Evolutionary conservation across 1,140 invertebrate species (phyloP).

Genomic region (Panagrolaimus sp.): DNA sequence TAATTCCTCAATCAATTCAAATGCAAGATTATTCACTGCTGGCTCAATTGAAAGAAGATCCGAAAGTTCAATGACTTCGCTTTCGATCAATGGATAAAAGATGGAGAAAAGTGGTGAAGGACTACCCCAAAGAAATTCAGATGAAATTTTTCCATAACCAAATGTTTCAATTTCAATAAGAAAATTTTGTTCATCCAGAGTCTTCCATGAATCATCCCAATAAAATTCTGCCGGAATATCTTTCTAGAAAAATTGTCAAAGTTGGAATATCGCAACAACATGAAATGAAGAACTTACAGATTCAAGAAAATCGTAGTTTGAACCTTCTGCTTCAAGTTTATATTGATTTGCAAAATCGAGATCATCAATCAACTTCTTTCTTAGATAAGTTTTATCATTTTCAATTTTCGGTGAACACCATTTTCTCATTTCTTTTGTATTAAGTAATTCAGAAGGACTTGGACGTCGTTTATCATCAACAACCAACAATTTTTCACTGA

Average conservation of each 20-base stretch:
- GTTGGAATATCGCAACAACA: neutral
- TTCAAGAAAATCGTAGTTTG: slow-evolving; percentile 39
- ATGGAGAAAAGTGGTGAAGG: neutral
- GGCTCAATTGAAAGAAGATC: neutral
- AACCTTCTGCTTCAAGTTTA: slow-evolving; percentile 30
- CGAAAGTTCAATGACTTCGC: neutral
- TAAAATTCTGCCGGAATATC: slow-evolving; percentile 45
- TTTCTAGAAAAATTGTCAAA: slow-evolving; percentile 29
- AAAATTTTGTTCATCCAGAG: slow-evolving; percentile 23
- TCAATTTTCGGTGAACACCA: slow-evolving; percentile 33
- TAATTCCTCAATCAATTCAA: neutral
- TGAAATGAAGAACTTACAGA: slow-evolving; percentile 18
- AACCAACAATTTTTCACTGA: slow-evolving; percentile 36
- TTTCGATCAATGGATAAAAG: neutral
- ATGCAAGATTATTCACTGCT: slow-evolving; percentile 1
- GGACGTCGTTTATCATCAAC: slow-evolving; percentile 24
- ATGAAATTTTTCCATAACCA: no score
- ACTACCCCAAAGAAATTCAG: neutral
- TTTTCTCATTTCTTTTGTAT: slow-evolving; percentile 28
- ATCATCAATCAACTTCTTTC: slow-evolving; percentile 37
- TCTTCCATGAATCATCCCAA: slow-evolving; percentile 45
- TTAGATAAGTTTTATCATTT: slow-evolving; percentile 30
- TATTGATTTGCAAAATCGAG: slow-evolving; percentile 38
- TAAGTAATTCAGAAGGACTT: slow-evolving; percentile 25
- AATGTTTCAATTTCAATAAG: neutral